These are phyloP conservation scores for Dicrostonyx torquatus DNA, from an alignment of 2,797 vertebrate genomes.

Conservation along the genomic window DNA sequence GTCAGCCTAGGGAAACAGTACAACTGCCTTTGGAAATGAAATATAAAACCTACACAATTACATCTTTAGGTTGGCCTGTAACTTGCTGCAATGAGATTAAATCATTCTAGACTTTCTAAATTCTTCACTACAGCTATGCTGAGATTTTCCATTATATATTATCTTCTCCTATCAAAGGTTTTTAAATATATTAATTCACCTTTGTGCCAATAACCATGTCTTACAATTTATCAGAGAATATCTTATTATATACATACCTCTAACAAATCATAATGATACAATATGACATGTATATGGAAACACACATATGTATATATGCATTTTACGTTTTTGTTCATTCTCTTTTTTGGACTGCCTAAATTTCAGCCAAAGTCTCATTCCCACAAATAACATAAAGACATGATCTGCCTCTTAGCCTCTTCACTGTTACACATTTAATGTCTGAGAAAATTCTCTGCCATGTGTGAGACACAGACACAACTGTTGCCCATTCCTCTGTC, in stretches of 20 bases:
- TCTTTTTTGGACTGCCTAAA: background rate
- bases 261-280: background rate
- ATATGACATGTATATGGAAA: background rate
- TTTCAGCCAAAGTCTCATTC: background rate
- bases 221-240: background rate
- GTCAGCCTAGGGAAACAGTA: constrained; percentile 59
- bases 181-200: background rate
- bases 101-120: constrained; percentile 1
- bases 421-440: background rate
- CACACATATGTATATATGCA: background rate
- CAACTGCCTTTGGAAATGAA: constrained; percentile 64
- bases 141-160: background rate
- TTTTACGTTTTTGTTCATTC: background rate
- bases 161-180: background rate
- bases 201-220: background rate
- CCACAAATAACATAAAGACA: constrained; percentile 1
- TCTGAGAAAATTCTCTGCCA: background rate
- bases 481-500: background rate
- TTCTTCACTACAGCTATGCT: constrained; percentile 38
- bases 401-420: constrained; percentile 7
- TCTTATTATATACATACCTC: background rate
- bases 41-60: constrained; percentile 32
- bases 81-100: constrained; percentile 31
- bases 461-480: background rate
- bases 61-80: constrained; percentile 24